Base-by-base conservation (phyloP, 1,140 invertebrate species). In the Maconellicoccus hirsutus region DNA sequence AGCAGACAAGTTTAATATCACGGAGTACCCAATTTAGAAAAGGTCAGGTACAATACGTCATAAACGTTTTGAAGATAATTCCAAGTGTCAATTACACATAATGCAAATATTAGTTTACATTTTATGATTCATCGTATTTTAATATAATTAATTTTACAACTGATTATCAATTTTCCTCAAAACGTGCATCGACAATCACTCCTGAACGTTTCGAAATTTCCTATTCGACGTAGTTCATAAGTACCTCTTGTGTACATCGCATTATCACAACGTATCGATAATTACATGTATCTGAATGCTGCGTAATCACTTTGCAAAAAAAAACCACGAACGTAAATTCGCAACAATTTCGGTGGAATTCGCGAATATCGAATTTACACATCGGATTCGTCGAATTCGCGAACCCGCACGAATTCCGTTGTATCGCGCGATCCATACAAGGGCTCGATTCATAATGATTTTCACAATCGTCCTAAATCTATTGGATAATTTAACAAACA, bases 121-220 rank as follows among this genome's bases (percentile, higher is more conserved):
- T 52, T 52, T 52, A 52, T 52, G 42, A 52, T 52, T 52, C 42
- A 52, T 19, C 29, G 29, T 33, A 52, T 52, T 52, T 52, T 52
- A 52, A 52, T 52, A 52, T 52, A 16, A 52, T 8, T 52, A 52
- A 4, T 16, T 52, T 8, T 52, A 52, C 42, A 52, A 16, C 42
- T 52, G 12, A 52, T 52, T 52, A 52, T 52, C 42, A 16, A 52
- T 52, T 52, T 52, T 52, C 42, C 42, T 52, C 42, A 52, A 52
- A 52, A n/a, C n/a, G n/a, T n/a, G n/a, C n/a, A n/a, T n/a, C n/a
- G n/a, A n/a, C n/a, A 52, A 52, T 16, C 42, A 52, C 12, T 52
- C n/a, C 42, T 14, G n/a, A n/a, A 33, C 12, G 42, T 52, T 52
- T 52, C 42, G 42, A 52, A 33, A 33, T 12, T 6, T 12, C 29